phyloP scores from a whole-genome alignment of 2,888 invertebrate genomes.

The Chymomyza procnemis region DNA sequence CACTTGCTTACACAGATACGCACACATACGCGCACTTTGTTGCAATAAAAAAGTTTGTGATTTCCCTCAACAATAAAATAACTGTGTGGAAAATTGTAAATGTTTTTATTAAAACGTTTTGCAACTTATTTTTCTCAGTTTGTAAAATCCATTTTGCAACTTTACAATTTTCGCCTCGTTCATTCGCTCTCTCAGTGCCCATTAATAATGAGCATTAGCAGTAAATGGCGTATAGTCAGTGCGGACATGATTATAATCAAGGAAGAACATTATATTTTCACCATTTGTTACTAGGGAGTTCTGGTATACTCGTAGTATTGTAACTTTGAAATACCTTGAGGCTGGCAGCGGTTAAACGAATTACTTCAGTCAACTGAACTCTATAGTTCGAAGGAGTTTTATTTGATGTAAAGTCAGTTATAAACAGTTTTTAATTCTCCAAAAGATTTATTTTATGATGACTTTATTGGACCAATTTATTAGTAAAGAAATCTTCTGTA shows the following conservation, averaged over 20 bases:
- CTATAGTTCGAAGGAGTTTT: no score
- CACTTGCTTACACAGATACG: not conserved
- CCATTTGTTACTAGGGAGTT: no score
- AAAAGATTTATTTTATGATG: no score
- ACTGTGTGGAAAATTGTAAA: conserved; percentile 58
- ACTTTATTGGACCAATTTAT: no score
- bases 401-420: no score
- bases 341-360: no score
- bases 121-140: conserved; percentile 46
- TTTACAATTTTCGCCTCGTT: conserved; percentile 38
- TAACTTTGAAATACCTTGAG: no score
- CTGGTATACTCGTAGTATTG: no score
- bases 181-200: not conserved
- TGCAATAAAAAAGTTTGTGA: conserved; percentile 56
- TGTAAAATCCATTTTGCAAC: conserved; percentile 43
- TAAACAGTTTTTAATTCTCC: no score
- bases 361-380: no score
- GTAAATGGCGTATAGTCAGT: not conserved
- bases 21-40: conserved; percentile 19
- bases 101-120: conserved; percentile 60
- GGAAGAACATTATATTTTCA: not conserved
- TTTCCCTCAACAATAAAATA: conserved; percentile 61
- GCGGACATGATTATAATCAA: not conserved
- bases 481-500: no score
- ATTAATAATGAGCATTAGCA: not conserved